Conservation (phyloP, 1,140 invertebrate genomes). For the Ditylenchus dipsaci region DNA sequence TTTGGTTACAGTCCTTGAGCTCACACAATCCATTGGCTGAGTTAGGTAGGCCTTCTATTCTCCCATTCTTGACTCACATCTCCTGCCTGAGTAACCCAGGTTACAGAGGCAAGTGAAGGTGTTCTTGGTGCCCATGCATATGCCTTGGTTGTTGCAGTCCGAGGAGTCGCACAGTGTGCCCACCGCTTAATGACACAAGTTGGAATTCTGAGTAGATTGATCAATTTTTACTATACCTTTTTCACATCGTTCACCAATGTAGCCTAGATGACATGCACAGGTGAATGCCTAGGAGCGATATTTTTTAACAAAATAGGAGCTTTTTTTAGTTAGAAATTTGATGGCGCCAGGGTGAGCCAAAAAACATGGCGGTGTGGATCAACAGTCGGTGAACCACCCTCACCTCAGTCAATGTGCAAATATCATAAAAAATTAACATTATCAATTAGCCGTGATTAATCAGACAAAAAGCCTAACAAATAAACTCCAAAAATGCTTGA, state of each 20-base stretch:
- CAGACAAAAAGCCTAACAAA: too few relatives aligned
- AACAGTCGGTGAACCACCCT: too few relatives aligned
- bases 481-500: too few relatives aligned
- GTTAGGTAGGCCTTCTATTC: neutral
- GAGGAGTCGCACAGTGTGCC: neutral
- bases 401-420: too few relatives aligned
- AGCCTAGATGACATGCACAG: neutral
- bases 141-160: neutral
- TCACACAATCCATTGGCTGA: neutral
- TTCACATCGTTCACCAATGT: constrained; percentile 1
- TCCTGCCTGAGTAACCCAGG: neutral
- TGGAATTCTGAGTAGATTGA: neutral
- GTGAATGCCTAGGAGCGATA: neutral
- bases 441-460: too few relatives aligned
- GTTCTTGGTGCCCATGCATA: neutral
- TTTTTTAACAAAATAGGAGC: too few relatives aligned
- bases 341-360: too few relatives aligned
- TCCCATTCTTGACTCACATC: neutral
- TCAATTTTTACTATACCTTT: neutral
- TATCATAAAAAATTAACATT: too few relatives aligned
- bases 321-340: too few relatives aligned
- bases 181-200: neutral
- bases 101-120: neutral
- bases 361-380: too few relatives aligned
- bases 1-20: neutral